These are phyloP conservation scores for Sinodicranocentrus sp. DNA, from an alignment of 2,888 invertebrate genomes.

Conservation along the genomic window DNA sequence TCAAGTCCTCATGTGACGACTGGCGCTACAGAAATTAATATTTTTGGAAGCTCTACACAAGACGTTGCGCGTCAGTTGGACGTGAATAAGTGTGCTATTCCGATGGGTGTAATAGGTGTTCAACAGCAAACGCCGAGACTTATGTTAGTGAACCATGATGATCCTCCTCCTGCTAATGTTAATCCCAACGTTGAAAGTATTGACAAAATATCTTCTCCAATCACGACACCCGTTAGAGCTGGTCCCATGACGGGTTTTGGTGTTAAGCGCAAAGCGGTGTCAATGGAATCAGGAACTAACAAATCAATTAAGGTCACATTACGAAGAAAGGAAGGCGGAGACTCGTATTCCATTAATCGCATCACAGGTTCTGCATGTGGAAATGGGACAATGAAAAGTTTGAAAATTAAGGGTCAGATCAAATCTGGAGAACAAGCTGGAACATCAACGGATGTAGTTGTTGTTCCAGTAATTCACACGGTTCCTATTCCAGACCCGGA, in stretches of 20 bases:
- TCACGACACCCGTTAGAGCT: not conserved
- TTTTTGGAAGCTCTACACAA: not conserved
- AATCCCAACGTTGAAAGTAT: not conserved
- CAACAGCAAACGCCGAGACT: constrained; percentile 22
- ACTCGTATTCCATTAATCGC: constrained; percentile 68
- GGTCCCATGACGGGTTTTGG: constrained; percentile 3
- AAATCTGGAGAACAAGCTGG: constrained; percentile 66
- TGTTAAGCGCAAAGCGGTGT: constrained; percentile 39
- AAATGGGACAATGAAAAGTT: constrained; percentile 38
- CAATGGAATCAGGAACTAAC: not conserved
- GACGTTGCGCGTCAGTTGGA: not conserved
- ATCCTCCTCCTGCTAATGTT: not conserved
- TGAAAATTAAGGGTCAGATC: constrained; percentile 72
- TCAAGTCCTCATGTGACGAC: not conserved
- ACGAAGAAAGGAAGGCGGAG: constrained; percentile 63
- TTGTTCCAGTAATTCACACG: constrained; percentile 68
- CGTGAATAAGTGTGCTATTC: no score
- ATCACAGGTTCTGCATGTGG: constrained; percentile 33
- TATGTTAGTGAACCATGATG: constrained; percentile 33
- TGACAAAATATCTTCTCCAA: not conserved
- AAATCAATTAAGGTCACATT: constrained; percentile 70
- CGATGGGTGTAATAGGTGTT: not conserved
- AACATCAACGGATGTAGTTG: constrained; percentile 69
- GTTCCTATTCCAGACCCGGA: constrained; percentile 70
- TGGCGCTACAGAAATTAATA: not conserved